Evolutionary conservation across 2,113 vertebrate species (phyloP), one percentile per base, ranked within the genome.

Genomic region (Petromus typicus): DNA sequence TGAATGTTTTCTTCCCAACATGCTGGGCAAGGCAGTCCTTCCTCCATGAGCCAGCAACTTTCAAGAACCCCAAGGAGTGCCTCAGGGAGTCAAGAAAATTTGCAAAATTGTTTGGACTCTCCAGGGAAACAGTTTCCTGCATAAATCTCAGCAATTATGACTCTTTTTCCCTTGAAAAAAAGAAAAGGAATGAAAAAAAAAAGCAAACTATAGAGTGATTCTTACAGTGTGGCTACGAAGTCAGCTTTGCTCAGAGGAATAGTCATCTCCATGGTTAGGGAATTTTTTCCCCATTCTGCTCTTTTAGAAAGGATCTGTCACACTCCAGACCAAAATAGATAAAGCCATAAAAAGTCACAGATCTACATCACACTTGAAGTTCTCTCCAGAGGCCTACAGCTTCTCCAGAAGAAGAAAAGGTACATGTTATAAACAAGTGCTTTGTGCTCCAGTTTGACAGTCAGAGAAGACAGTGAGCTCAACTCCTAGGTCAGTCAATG

Each of bases 71-170:
- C 79, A 88, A 40, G 30, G 18, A 17, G 25, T 86, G 66, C 25
- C 71, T 69, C 3, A 73, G 18, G 37, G 93, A 23, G 61, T 95
- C 94, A 73, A 95, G 63, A 93, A 85, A 80, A 13, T 81, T 88
- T 92, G 54, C 37, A 95, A 92, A 91, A 78, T 94, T 86, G 76
- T 91, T 94, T 95, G 66, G 5, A 88, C 67, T 96, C 34, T 95
- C 69, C 75, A 89, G 64, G 85, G 89, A 73, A 69, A 92, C 80
- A 82, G 0, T 80, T 90, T 93, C 40, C 54, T 87, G 48, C 86
- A 95, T 73, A 95, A 96, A 94, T 95, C 73, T 89, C 67, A 90
- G 75, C 48, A 89, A 92, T 94, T 93, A 95, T 93, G 89, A 86
- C 45, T 96, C 37, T 86, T 71, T 91, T 91, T 86, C 18, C 43